Conservation (phyloP, 2,113 vertebrate species). For the Anolis carolinensis region DNA sequence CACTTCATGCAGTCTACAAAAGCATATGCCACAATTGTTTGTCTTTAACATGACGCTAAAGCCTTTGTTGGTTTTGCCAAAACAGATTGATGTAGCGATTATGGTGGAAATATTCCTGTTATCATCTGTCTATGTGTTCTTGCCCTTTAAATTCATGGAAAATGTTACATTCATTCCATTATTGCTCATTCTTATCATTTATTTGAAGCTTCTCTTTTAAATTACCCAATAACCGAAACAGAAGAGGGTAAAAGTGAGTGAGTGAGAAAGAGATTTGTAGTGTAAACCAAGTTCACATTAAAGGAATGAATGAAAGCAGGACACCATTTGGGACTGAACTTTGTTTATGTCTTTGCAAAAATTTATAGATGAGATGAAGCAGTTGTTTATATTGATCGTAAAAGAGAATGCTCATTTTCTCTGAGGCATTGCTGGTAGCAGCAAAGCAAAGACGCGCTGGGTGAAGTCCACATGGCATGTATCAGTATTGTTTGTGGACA, state of each 20-base stretch:
- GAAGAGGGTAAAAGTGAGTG: neutral
- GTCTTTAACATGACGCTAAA: neutral
- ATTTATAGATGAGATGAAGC: slow-evolving; percentile 27
- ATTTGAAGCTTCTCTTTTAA: neutral
- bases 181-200: slow-evolving; percentile 8
- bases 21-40: neutral
- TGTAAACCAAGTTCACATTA: slow-evolving; percentile 36
- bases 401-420: slow-evolving; percentile 41
- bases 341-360: slow-evolving; percentile 40
- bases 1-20: neutral
- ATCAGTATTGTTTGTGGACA: slow-evolving; percentile 27
- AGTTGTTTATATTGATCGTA: slow-evolving; percentile 46
- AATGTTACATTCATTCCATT: neutral
- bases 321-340: slow-evolving; percentile 45
- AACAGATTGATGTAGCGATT: neutral
- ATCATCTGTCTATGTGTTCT: slow-evolving; percentile 4
- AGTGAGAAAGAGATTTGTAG: neutral
- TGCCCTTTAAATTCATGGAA: neutral
- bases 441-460: slow-evolving; percentile 40
- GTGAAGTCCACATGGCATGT: slow-evolving; percentile 44
- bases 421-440: slow-evolving; percentile 32
- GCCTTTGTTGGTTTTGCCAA: neutral
- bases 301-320: slow-evolving; percentile 54
- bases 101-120: neutral
- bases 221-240: neutral